Evolutionary conservation across 2,797 vertebrate species (phyloP).

Genomic region (Babyrousa celebensis): DNA sequence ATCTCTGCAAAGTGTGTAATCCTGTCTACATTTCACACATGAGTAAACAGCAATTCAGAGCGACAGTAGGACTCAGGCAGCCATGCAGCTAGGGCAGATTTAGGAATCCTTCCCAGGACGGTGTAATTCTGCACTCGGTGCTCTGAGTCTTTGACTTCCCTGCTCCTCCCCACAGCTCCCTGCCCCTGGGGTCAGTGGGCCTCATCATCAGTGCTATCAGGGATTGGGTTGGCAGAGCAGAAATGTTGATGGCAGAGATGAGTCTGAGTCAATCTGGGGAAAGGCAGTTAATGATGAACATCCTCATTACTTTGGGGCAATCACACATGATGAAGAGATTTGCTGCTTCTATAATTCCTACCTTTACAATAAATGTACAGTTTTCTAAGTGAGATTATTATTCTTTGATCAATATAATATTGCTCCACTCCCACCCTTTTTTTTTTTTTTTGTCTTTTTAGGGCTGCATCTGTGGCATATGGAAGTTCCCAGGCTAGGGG

Average conservation of each 20-base stretch:
- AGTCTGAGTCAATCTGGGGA: slow-evolving; percentile 75
- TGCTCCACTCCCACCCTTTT: too few species aligned
- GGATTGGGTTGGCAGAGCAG: not conserved
- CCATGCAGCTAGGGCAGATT: not conserved
- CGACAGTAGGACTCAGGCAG: not conserved
- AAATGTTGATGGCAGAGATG: slow-evolving; percentile 25
- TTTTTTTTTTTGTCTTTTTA: too few species aligned
- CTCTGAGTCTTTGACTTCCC: rapidly evolving
- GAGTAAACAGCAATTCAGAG: not conserved
- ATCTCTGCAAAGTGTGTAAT: not conserved
- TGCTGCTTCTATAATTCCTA: slow-evolving; percentile 83
- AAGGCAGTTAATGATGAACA: slow-evolving; percentile 82
- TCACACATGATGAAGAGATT: slow-evolving; percentile 85
- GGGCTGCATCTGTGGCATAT: too few species aligned
- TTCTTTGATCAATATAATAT: slow-evolving; percentile 84
- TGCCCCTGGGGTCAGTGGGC: not conserved
- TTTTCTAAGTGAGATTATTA: slow-evolving; percentile 82
- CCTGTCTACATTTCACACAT: not conserved
- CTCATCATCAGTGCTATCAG: not conserved
- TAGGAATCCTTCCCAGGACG: too few species aligned
- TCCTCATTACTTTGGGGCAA: slow-evolving; percentile 80
- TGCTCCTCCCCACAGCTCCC: rapidly evolving
- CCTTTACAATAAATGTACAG: slow-evolving; percentile 84
- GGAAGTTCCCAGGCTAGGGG: too few species aligned
- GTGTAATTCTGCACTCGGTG: not conserved